These are phyloP conservation scores for Leucophenga montana DNA, from an alignment of 2,888 invertebrate species.

Conservation along the genomic window DNA sequence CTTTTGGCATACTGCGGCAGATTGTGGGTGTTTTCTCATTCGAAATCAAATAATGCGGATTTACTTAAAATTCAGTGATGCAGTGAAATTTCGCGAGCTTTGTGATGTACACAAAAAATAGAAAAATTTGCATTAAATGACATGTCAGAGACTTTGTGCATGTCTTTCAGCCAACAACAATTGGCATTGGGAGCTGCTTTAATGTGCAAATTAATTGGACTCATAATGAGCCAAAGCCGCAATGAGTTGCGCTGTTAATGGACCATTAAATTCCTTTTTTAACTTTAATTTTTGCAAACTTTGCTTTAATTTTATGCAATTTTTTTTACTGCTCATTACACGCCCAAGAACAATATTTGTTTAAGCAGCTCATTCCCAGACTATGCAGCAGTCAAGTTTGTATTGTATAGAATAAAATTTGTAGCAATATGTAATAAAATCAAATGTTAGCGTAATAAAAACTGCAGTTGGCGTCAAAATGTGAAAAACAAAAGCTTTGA, in stretches of 20 bases:
- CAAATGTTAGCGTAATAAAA: conserved; percentile 42
- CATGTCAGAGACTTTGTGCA: conserved; percentile 55
- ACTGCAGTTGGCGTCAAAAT: conserved; percentile 52
- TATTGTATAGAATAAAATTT: conserved; percentile 50
- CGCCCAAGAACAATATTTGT: conserved; percentile 56
- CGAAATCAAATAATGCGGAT: conserved; percentile 39
- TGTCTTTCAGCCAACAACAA: neutral
- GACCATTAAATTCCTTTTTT: neutral
- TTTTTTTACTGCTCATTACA: conserved; percentile 30
- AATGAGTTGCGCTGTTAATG: conserved; percentile 11
- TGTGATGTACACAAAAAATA: conserved; percentile 47
- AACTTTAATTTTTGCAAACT: neutral
- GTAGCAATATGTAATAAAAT: conserved; percentile 43
- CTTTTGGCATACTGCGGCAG: conserved; percentile 36
- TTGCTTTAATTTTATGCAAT: conserved; percentile 8
- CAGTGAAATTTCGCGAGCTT: conserved; percentile 57
- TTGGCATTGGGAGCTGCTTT: neutral
- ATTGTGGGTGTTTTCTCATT: conserved; percentile 22
- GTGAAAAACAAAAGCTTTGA: conserved; percentile 23
- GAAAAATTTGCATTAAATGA: conserved; percentile 54
- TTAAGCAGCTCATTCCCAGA: conserved; percentile 11
- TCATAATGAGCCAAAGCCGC: conserved; percentile 31
- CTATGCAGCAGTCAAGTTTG: neutral
- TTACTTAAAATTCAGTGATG: conserved; percentile 64
- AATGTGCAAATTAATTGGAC: conserved; percentile 45